Percentiles rank a stretch among this genome's conserved stretches.
Conservation (phyloP, 2,113 vertebrate genomes). For the Lanius ludovicianus region DNA sequence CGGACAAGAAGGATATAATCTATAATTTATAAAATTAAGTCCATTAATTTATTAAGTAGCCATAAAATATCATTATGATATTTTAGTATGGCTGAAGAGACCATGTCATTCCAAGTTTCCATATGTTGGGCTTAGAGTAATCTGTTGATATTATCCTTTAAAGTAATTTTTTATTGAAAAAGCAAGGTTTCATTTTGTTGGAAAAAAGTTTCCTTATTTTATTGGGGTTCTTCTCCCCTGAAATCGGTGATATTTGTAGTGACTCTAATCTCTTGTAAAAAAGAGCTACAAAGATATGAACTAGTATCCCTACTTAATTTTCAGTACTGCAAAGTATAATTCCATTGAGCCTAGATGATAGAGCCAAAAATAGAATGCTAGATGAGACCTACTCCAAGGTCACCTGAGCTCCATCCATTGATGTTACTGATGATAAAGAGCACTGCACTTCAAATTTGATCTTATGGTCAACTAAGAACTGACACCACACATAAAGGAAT, state of each 20-base stretch:
- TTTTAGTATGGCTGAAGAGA: neutral
- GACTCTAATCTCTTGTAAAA: neutral
- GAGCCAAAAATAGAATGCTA: conserved; percentile 30
- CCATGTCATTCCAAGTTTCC: neutral
- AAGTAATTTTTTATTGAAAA: neutral
- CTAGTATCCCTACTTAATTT: neutral
- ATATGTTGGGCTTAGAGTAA: neutral
- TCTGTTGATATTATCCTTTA: neutral
- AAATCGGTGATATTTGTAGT: neutral
- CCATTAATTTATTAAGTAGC: neutral
- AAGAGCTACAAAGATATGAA: neutral
- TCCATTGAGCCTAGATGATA: neutral
- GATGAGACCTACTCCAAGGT: conserved; percentile 19
- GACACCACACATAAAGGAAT: neutral
- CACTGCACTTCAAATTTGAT: neutral
- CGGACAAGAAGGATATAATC: neutral
- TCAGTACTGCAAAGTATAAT: neutral
- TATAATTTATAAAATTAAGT: neutral
- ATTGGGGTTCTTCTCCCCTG: accelerated
- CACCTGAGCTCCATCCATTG: neutral
- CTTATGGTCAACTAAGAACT: neutral
- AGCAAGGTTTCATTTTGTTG: neutral
- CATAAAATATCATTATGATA: neutral
- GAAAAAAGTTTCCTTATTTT: neutral
- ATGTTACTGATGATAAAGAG: conserved; percentile 8